Evolutionary conservation across 1,140 invertebrate species (phyloP).

Genomic region (Cyphomyrmex costatus): DNA sequence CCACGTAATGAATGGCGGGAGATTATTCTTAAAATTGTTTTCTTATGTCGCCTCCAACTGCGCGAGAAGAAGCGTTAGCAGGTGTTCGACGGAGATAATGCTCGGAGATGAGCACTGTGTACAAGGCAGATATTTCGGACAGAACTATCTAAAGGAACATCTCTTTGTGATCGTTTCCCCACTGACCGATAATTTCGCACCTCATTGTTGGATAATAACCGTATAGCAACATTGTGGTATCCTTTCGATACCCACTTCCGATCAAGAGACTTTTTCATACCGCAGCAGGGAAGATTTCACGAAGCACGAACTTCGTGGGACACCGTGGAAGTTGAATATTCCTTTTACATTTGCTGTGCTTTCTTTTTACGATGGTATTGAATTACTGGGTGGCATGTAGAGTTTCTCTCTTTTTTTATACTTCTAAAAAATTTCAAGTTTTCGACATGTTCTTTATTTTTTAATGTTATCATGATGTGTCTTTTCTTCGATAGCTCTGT

Average conservation of each 20-base stretch:
- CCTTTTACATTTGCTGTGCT: constrained; percentile 29
- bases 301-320: constrained; percentile 48
- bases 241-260: constrained; percentile 43
- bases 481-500: constrained; percentile 1
- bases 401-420: background rate
- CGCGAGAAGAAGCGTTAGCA: constrained; percentile 60
- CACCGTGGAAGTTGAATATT: constrained; percentile 13
- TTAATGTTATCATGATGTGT: background rate
- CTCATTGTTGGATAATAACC: constrained; percentile 76
- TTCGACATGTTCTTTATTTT: constrained; percentile 4
- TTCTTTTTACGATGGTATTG: constrained; percentile 46
- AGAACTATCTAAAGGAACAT: constrained; percentile 71
- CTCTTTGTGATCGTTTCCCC: constrained; percentile 71
- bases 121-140: constrained; percentile 46
- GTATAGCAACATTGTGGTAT: constrained; percentile 60
- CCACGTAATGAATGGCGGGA: constrained; percentile 56
- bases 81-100: constrained; percentile 74
- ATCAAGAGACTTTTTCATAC: constrained; percentile 51
- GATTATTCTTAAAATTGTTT: constrained; percentile 64
- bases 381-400: constrained; percentile 46
- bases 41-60: constrained; percentile 58
- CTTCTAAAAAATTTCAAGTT: constrained; percentile 14
- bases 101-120: constrained; percentile 65
- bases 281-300: constrained; percentile 51
- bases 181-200: constrained; percentile 75